Conservation (phyloP, 2,888 invertebrate species). For the Halictus quadricinctus region DNA sequence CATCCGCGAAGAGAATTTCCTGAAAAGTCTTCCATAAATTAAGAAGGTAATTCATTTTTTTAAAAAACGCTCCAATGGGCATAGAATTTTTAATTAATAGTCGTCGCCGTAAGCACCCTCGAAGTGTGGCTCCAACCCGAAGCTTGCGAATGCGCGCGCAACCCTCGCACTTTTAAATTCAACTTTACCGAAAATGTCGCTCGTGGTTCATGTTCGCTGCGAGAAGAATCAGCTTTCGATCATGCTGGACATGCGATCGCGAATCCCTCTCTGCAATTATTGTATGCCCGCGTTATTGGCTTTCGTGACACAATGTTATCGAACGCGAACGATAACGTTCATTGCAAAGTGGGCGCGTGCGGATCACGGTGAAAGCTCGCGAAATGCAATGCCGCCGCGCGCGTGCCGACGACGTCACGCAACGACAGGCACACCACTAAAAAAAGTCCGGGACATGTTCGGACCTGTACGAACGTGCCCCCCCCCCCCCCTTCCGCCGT, state of each 20-base stretch:
- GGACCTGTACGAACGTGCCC: neutral
- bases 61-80: neutral
- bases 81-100: neutral
- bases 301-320: constrained; percentile 58
- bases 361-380: constrained; percentile 63
- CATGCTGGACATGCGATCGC: neutral
- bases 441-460: constrained; percentile 45
- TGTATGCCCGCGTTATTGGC: constrained; percentile 28
- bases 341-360: constrained; percentile 58
- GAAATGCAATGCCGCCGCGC: constrained; percentile 40
- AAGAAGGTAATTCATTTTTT: neutral
- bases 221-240: neutral
- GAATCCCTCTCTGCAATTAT: neutral
- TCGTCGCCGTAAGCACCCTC: neutral
- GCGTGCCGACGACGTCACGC: constrained; percentile 54
- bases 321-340: constrained; percentile 63
- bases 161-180: constrained; percentile 11
- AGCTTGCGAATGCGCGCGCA: neutral
- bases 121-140: neutral
- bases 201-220: neutral
- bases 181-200: neutral
- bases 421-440: constrained; percentile 48
- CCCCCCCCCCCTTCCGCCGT: neutral
- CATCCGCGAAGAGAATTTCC: too few relatives aligned
- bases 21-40: neutral